Percentiles rank a stretch among this genome's conserved stretches.
phyloP scores from a whole-genome alignment of 1,140 invertebrate genomes.

The Nephila pilipes region DNA sequence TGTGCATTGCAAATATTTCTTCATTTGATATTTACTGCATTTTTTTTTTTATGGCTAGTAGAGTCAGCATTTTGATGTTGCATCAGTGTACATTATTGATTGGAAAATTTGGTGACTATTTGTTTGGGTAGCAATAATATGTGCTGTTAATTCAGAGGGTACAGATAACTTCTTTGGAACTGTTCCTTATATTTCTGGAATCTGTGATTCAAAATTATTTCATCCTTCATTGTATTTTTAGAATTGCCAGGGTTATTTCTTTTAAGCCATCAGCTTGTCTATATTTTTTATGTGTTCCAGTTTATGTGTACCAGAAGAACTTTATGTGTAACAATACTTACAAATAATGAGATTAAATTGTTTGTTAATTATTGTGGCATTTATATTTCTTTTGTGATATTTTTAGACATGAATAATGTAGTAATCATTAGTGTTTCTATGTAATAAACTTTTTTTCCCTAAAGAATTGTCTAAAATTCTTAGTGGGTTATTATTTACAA shows the following conservation, averaged over 20 bases:
- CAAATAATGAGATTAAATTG: slow-evolving; percentile 1
- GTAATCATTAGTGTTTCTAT: slow-evolving; percentile 35
- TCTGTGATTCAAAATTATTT: neutral
- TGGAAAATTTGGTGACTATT: neutral
- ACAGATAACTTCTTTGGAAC: neutral
- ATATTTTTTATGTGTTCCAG: neutral
- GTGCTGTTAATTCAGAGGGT: neutral
- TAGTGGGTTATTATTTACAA: neutral
- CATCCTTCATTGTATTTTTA: neutral
- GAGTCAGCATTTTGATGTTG: neutral
- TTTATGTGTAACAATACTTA: slow-evolving; percentile 13
- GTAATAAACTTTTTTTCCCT: slow-evolving; percentile 14
- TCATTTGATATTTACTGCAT: slow-evolving; percentile 16
- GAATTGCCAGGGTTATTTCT: slow-evolving; percentile 9
- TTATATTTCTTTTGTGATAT: slow-evolving; percentile 36
- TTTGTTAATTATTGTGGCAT: slow-evolving; percentile 15
- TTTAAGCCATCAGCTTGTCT: slow-evolving; percentile 31
- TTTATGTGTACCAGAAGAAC: neutral
- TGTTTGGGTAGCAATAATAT: neutral
- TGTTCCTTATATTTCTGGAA: neutral
- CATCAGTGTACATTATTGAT: neutral
- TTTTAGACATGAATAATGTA: slow-evolving; percentile 35
- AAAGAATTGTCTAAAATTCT: neutral
- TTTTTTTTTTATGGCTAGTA: neutral
- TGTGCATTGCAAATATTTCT: neutral